A percentile compares a stretch with the other conserved stretches of the same genome.
Conservation (phyloP, 53 echinoderm and acorn worm genomes). For the Zoroaster sp. region DNA sequence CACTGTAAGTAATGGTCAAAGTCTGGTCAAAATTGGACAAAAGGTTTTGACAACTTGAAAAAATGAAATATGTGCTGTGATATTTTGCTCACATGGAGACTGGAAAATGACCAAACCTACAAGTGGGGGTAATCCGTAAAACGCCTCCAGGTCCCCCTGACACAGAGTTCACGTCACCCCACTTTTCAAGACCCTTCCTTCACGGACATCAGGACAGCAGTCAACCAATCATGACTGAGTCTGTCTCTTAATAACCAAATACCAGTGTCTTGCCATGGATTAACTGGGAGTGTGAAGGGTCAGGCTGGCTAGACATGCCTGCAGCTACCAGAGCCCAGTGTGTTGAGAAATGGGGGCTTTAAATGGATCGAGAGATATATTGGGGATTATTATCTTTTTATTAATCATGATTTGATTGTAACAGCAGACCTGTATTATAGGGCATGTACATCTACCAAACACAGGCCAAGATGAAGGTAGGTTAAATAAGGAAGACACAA, state of each 20-base stretch:
- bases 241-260: neutral
- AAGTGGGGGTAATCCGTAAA: neutral
- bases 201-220: neutral
- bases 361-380: neutral
- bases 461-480: too few relatives aligned
- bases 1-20: too few relatives aligned
- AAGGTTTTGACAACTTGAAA: too few relatives aligned
- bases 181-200: neutral
- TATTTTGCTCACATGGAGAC: too few relatives aligned
- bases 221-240: neutral
- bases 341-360: slow-evolving; percentile 28
- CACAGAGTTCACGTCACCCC: neutral
- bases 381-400: slow-evolving; percentile 15
- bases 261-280: neutral
- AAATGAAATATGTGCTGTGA: too few relatives aligned
- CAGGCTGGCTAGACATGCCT: slow-evolving; percentile 38
- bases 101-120: neutral
- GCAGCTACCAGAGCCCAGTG: neutral
- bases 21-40: too few relatives aligned
- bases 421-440: neutral
- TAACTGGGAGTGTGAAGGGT: slow-evolving; percentile 25
- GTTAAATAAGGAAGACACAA: too few relatives aligned
- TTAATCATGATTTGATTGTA: slow-evolving; percentile 35
- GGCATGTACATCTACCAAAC: too few relatives aligned
- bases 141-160: neutral